Evolutionary conservation across 92 coral and sea anemone genomes (phyloP).

Genomic region (Muricea muricata): DNA sequence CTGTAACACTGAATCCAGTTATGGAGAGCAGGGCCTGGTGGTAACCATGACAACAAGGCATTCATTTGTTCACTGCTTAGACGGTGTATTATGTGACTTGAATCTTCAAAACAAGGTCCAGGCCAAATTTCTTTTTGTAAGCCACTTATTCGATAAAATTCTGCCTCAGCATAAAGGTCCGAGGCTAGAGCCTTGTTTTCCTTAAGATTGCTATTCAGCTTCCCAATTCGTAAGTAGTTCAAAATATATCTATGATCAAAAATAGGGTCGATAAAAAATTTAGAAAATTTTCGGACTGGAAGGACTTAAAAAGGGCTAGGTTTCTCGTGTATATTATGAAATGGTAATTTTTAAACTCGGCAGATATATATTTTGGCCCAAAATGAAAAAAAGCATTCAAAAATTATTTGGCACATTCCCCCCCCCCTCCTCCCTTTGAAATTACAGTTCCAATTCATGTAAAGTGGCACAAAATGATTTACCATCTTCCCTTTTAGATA

Average conservation of each 20-base stretch:
- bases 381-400: no score
- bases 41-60: conserved; percentile 53
- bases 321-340: no score
- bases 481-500: no score
- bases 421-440: no score
- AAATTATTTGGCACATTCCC: no score
- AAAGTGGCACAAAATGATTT: no score
- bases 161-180: conserved; percentile 73
- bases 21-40: not conserved
- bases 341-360: no score
- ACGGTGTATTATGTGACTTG: not conserved
- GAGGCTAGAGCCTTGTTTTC: conserved; percentile 49
- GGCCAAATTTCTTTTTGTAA: conserved; percentile 47
- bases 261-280: no score
- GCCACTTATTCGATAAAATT: conserved; percentile 76
- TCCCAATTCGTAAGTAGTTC: conserved; percentile 71
- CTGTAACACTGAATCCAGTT: not conserved
- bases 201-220: conserved; percentile 47
- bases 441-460: no score
- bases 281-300: no score
- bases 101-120: conserved; percentile 3
- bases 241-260: conserved; percentile 43
- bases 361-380: no score
- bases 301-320: no score
- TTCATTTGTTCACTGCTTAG: conserved; percentile 30